Base-by-base conservation (phyloP, 2,888 invertebrate species). In the Sphaerophoria rueppellii region DNA sequence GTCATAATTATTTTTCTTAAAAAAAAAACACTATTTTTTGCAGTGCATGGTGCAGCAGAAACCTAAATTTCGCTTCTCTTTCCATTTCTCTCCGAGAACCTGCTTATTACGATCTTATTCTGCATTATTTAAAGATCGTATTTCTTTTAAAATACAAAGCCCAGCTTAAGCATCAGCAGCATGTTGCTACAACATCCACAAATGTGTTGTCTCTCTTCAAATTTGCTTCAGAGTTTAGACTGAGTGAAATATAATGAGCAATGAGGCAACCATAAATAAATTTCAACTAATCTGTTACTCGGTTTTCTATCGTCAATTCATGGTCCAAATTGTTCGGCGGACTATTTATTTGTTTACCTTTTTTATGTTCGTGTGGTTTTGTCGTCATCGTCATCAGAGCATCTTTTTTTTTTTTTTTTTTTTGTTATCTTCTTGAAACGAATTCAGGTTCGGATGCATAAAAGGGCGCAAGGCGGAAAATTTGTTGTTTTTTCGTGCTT, bases 261-360 rank as follows among this genome's bases (percentile, higher is more conserved):
- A 6, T 4, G 48, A 48, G 24, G 24, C 24, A 24, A 16, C 40
- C 60, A 74, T 43, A 63, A 75, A 69, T 12, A 50, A 50, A 60
- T 12, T 57, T 52, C 40, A 74, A 43, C 24, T 40, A 52, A 43
- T 43, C 24, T 43, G 6, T 60, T n/a, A 60, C 12, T 60, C 43
- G 6, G 24, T 60, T 14, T 35, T 52, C 32, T 34, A 63, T 63
- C 63, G n/a, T 48, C 32, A n/a, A 43, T n/a, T n/a, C n/a, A n/a
- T 65, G 14, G 35, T 34, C 63, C 40, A 32, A 32, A 52, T 43
- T 40, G 32, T 16, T 6, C 55, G 63, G 24, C 24, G 24, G 24
- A 40, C 32, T 58, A 65, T 78, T 75, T 75, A 67, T 75, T 83
- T 83, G 55, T 79, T 83, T 79, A 71, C 71, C 65, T 71, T 52